phyloP scores from a whole-genome alignment of 2,113 vertebrate genomes.

The Scartelaos histophorus region DNA sequence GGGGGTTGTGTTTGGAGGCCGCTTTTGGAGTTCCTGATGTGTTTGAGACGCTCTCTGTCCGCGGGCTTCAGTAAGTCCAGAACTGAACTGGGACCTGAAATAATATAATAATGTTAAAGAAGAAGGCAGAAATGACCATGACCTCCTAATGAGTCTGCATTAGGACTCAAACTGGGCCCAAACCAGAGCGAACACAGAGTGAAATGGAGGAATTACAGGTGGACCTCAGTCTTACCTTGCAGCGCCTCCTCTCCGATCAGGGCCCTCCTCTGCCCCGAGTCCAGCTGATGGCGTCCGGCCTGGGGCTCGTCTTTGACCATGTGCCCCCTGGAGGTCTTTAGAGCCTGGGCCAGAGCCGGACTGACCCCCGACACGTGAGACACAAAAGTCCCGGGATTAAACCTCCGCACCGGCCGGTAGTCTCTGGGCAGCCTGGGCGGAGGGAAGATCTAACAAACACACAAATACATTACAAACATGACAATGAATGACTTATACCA shows the following conservation, averaged over 20 bases:
- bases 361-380: slow-evolving; percentile 71
- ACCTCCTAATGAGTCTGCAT: no score
- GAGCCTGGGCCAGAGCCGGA: slow-evolving; percentile 66
- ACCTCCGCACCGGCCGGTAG: slow-evolving; percentile 86
- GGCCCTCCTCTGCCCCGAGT: slow-evolving; percentile 81
- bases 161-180: no score
- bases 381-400: slow-evolving; percentile 75
- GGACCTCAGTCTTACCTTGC: slow-evolving; percentile 71
- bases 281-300: slow-evolving; percentile 82
- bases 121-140: no score
- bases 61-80: slow-evolving; percentile 87
- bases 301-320: slow-evolving; percentile 50
- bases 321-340: slow-evolving; percentile 80
- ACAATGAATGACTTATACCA: no score
- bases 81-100: slow-evolving; percentile 85
- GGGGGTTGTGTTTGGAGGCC: slow-evolving; percentile 1
- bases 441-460: slow-evolving; percentile 79
- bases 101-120: not conserved
- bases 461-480: not conserved
- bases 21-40: slow-evolving; percentile 69
- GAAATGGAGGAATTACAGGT: no score
- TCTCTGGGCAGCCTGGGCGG: slow-evolving; percentile 83
- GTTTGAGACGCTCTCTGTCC: slow-evolving; percentile 83
- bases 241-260: slow-evolving; percentile 82
- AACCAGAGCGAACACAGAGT: no score